Base-by-base conservation (phyloP, 2,888 invertebrate genomes). In the Coenonympha glycerion region DNA sequence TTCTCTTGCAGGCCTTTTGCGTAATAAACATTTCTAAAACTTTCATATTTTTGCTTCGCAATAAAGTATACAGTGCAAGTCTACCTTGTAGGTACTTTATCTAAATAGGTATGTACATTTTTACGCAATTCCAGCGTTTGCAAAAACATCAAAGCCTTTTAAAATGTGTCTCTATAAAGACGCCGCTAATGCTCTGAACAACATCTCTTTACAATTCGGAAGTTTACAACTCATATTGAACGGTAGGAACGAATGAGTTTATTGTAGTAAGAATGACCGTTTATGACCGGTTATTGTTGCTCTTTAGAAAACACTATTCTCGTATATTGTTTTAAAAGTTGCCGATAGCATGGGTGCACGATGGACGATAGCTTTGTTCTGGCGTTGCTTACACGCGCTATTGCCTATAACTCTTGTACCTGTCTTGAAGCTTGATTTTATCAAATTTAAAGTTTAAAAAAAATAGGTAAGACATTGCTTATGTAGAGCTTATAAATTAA, bases 171-270 rank as follows among this genome's bases (percentile, higher is more conserved):
- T 61, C 60, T 56, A 56, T 56, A 61, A 58, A 59, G 56, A 37
- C 45, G 79, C 84, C 86, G 85, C 81, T 81, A 83, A 84, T 82
- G 65, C 69, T 40, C 54, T 60, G 54, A 68, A 71, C 62, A 71
- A 73, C 68, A 69, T 52, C 42, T 53, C 71, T 71, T 71, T 75
- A 79, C 76, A 78, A 79, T 78, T 84, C 78, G 79, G 81, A 78
- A 79, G 79, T 83, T 76, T 73, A 82, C 79, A 80, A 81, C 76
- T 56, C 16, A 15, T 67, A 49, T 54, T 63, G 70, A 72, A 80
- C 86, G 79, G 85, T 85, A 85, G 86, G 80, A 76, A 70, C 58
- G 65, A 79, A 84, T 85, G 68, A 73, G 67, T 78, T 80, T 83
- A 85, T 83, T 83, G 75, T 72, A 63, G 55, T 64, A 66, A 78